Base-by-base conservation (phyloP, 2,113 vertebrate species). In the Pteropus alecto region DNA sequence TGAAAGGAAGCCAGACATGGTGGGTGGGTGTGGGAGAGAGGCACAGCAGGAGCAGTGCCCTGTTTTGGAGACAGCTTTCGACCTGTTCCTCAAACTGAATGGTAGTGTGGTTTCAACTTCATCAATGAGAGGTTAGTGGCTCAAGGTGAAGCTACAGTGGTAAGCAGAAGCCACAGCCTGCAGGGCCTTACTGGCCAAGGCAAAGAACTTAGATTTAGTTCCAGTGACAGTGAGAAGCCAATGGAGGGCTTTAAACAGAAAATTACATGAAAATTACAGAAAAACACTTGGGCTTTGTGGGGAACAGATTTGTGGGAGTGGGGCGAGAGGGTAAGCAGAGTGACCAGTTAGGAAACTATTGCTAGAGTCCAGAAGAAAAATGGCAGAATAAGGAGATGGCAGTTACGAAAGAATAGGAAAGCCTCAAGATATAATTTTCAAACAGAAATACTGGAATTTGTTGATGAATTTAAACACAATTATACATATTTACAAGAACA, bases 401-500 rank as follows among this genome's bases (percentile, higher is more conserved):
- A 46, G 14, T 5, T 15, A 71, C 77, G 26, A 58, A 38, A 56
- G 7, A 83, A 73, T 0, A 54, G 21, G 46, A 91, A 48, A 77
- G 7, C 1, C 46, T 81, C 70, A 48, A 81, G 65, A 79, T 28
- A 33, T 4, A 67, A 68, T 51, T 43, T 79, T 51, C 38, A 78
- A 24, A 82, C 30, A 73, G 60, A 61, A 92, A 82, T 19, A n/a
- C 0, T 18, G 43, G 87, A 51, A 87, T 43, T 38, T 61, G 9
- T 30, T 61, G 41, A 60, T 46, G 76, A 41, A 88, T 43, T 94
- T 93, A 56, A 82, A 82, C n/a, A 77, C 41, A 51, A 94, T 88
- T 85, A 77, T 43, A 48, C 48, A 89, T 61, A 74, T 85, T 87
- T 82, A 93, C 24, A 61, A 90, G 88, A 90, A 86, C 73, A 93